Evolutionary conservation across 2,888 invertebrate species (phyloP).

Genomic region (Leptopilina syphax): DNA sequence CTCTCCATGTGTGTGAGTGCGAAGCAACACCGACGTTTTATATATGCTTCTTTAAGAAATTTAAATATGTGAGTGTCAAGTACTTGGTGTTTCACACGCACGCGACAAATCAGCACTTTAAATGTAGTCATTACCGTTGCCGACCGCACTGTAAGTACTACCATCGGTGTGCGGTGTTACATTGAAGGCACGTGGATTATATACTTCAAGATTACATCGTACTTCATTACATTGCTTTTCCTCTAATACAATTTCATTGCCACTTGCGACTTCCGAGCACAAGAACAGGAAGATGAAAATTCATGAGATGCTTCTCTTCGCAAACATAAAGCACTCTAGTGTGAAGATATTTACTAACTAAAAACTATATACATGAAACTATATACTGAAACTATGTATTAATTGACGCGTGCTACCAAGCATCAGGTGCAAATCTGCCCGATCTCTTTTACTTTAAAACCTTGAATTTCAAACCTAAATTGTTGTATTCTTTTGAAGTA

Average conservation of each 20-base stretch:
- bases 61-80: conserved; percentile 2
- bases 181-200: conserved; percentile 29
- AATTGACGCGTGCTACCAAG: conserved; percentile 20
- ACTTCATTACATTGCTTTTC: conserved; percentile 22
- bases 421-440: not conserved
- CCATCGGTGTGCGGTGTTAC: conserved; percentile 37
- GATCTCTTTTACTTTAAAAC: too few species aligned
- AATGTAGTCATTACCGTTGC: conserved; percentile 39
- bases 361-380: not conserved
- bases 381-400: not conserved
- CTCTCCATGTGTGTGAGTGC: conserved; percentile 5
- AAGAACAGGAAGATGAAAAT: conserved; percentile 33
- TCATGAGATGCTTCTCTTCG: conserved; percentile 19
- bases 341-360: not conserved
- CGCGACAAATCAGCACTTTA: conserved; percentile 44
- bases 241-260: conserved; percentile 16
- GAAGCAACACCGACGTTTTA: not conserved
- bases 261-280: conserved; percentile 3
- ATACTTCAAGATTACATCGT: conserved; percentile 31
- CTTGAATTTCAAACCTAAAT: too few species aligned
- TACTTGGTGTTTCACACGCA: conserved; percentile 39
- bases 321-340: not conserved
- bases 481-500: too few species aligned
- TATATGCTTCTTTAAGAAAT: not conserved
- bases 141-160: conserved; percentile 39